A percentile compares a stretch with the other conserved stretches of the same genome.
Conservation (phyloP, 1,140 invertebrate species). For the Rhopalosiphum maidis region DNA sequence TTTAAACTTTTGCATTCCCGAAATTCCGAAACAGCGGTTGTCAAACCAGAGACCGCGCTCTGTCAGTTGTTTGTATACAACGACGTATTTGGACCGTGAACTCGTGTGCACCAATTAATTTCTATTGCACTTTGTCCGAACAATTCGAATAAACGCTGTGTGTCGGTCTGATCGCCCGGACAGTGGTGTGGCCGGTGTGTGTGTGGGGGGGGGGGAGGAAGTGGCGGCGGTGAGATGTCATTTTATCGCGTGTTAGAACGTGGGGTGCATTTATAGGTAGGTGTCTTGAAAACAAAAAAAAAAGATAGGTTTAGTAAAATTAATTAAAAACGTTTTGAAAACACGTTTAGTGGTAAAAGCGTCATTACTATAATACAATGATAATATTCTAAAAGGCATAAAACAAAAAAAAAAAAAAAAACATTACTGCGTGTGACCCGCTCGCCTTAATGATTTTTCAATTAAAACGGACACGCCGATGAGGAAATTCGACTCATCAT, state of each 20-base stretch:
- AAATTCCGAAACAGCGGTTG: slow-evolving; percentile 25
- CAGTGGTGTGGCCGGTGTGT: not conserved
- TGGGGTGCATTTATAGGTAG: not conserved
- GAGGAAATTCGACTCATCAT: slow-evolving; percentile 48
- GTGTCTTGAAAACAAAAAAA: not conserved
- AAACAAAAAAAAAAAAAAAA: slow-evolving; percentile 35
- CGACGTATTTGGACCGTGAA: not conserved
- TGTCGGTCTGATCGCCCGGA: not conserved
- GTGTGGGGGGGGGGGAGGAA: not conserved
- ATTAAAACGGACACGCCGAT: slow-evolving; percentile 53
- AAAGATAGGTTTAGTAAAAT: slow-evolving; percentile 9
- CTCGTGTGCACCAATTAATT: slow-evolving; percentile 34
- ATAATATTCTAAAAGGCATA: not conserved
- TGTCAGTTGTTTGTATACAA: not conserved
- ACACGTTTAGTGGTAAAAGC: not conserved
- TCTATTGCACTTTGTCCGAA: slow-evolving; percentile 21
- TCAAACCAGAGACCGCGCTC: not conserved
- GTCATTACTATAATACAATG: not conserved
- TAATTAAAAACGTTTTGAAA: slow-evolving; percentile 42
- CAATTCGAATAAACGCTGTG: slow-evolving; percentile 25
- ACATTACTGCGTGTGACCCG: slow-evolving; percentile 22
- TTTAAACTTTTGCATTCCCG: slow-evolving; percentile 44
- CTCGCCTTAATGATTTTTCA: slow-evolving; percentile 50
- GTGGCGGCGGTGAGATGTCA: not conserved
- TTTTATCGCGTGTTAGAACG: not conserved